phyloP scores from a whole-genome alignment of 2,888 invertebrate species.

The Polyommatus icarus region DNA sequence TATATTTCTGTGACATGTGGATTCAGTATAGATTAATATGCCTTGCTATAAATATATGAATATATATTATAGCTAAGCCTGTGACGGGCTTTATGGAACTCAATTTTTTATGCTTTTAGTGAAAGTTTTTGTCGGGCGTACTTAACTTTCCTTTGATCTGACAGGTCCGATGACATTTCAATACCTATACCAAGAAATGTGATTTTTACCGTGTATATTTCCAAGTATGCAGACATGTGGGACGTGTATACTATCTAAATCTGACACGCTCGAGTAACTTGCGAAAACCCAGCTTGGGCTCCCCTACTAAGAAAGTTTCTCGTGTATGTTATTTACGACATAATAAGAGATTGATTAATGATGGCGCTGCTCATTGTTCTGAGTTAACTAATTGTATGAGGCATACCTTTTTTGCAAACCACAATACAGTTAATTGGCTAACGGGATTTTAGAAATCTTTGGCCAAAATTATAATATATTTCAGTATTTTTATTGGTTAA shows the following conservation, averaged over 20 bases:
- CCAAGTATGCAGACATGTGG: too few relatives aligned
- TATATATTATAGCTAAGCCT: too few relatives aligned
- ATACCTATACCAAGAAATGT: too few relatives aligned
- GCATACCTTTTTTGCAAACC: not conserved
- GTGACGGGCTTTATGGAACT: too few relatives aligned
- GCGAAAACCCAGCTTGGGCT: not conserved
- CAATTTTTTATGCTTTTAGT: not conserved
- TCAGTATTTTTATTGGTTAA: not conserved
- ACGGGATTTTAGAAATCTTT: not conserved
- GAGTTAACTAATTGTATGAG: slow-evolving; percentile 16
- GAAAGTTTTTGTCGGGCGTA: not conserved
- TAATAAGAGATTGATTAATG: slow-evolving; percentile 13
- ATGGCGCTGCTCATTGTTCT: not conserved
- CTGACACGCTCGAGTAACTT: not conserved
- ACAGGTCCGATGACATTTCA: too few relatives aligned
- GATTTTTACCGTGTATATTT: not conserved
- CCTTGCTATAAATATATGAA: too few relatives aligned
- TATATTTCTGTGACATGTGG: too few relatives aligned
- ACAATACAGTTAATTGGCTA: not conserved
- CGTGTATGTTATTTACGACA: slow-evolving; percentile 4
- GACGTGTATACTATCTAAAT: not conserved
- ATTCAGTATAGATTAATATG: too few relatives aligned
- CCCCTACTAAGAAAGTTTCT: slow-evolving; percentile 6
- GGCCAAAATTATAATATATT: not conserved
- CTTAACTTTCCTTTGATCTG: too few relatives aligned